phyloP scores from a whole-genome alignment of 2,113 vertebrate species.

The Gila orcuttii region DNA sequence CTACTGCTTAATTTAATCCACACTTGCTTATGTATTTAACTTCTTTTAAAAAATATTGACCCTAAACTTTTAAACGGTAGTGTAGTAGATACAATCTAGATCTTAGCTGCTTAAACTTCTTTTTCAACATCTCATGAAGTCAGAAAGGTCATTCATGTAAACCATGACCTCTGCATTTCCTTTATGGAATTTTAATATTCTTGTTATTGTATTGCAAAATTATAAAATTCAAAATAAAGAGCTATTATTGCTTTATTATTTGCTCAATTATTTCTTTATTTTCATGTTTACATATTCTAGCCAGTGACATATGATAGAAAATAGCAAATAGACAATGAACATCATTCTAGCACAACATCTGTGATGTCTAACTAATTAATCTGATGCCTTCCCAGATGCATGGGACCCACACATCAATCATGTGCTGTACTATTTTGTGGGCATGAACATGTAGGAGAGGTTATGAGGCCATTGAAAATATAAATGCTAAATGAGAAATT shows the following conservation, averaged over 20 bases:
- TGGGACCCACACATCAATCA: not conserved
- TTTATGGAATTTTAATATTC: not conserved
- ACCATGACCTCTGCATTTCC: no score
- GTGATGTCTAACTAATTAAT: not conserved
- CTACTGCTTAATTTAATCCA: no score
- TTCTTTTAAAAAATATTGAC: no score
- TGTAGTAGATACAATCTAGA: no score
- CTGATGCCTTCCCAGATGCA: not conserved
- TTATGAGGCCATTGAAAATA: not conserved
- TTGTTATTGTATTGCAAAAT: not conserved
- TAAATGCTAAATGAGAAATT: not conserved
- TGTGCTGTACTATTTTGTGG: not conserved
- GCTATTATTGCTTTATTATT: not conserved
- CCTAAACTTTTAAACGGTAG: no score
- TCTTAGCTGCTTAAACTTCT: no score
- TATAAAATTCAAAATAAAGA: not conserved
- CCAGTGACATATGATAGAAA: not conserved
- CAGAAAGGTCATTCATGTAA: no score
- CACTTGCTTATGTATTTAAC: no score
- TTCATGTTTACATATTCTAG: not conserved
- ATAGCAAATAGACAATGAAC: not conserved
- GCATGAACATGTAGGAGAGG: not conserved
- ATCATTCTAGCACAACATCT: conserved; percentile 2
- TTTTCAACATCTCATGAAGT: no score
- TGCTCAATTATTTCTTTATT: not conserved